Evolutionary conservation across 1,140 invertebrate species (phyloP), one percentile per base, ranked within the genome.

Genomic region (Neuroterus valhalla): DNA sequence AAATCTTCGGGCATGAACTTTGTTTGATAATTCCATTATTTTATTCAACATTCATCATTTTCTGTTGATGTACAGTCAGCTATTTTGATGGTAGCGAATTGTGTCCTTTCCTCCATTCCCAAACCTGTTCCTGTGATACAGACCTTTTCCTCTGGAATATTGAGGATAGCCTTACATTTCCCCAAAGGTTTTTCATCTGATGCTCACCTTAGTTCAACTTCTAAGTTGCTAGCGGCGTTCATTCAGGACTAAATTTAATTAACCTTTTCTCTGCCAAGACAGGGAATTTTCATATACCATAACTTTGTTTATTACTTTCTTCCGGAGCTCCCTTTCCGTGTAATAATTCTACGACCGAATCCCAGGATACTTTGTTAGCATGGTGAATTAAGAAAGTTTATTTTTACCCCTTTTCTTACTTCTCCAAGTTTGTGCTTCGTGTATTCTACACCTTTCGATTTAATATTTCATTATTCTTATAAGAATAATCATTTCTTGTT

Each of bases 271-370:
- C 21, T 62, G 21, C 55, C 14, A 23, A 62, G 21, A 23, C 21
- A 15, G 15, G 55, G 31, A 62, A 62, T 62, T 62, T 62, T 23
- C 55, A 62, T 62, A 26, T 26, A 62, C 26, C 55, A 62, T 62
- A 62, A 62, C 55, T 62, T 62, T 62, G 55, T 62, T 62, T 62
- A 62, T 62, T 62, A 62, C 26, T 62, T 62, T 62, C 55, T 62
- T 62, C 55, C 21, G 55, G 14, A 62, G 26, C 55, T 62, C 11
- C 14, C 26, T 62, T 62, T 15, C 55, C 21, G 8, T 31, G 26
- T 62, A 62, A 62, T 50, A 50, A 21, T n/a, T 31, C 55, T 31
- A n/a, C 23, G 31, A 31, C 55, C 55, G 55, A 62, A 62, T 62
- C 52, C 52, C 31, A 31, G 31, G 23, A 62, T 12, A 23, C 5